phyloP scores from a whole-genome alignment of 1,140 invertebrate genomes.

The Papilio xuthus region DNA sequence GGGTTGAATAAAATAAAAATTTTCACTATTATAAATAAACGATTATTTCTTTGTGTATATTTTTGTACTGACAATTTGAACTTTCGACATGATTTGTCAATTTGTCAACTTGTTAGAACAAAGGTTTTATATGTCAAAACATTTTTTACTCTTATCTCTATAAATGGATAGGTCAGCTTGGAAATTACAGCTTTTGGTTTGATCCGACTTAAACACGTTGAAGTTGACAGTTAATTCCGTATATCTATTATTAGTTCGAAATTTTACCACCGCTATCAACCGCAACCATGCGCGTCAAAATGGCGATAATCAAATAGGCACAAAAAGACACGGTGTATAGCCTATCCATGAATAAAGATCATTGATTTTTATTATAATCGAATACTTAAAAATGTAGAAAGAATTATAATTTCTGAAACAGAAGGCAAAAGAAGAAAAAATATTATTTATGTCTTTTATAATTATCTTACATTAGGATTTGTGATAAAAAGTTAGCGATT shows the following conservation, averaged over 20 bases:
- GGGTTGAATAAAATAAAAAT: not conserved
- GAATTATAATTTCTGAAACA: too few relatives aligned
- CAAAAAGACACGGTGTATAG: too few relatives aligned
- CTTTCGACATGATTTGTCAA: slow-evolving; percentile 32
- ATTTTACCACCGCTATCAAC: too few relatives aligned
- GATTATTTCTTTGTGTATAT: slow-evolving; percentile 26
- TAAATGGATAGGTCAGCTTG: not conserved
- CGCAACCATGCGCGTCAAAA: too few relatives aligned
- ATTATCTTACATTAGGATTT: slow-evolving; percentile 58
- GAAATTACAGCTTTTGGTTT: too few relatives aligned
- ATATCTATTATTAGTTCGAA: too few relatives aligned
- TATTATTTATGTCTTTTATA: slow-evolving; percentile 42
- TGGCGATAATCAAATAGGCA: too few relatives aligned
- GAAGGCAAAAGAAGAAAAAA: not conserved
- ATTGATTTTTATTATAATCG: not conserved
- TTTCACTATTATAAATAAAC: slow-evolving; percentile 24
- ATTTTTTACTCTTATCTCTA: not conserved
- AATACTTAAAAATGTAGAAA: not conserved
- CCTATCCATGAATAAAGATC: too few relatives aligned
- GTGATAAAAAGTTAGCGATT: slow-evolving; percentile 58
- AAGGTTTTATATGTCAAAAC: slow-evolving; percentile 7
- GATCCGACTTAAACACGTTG: too few relatives aligned
- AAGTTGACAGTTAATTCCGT: too few relatives aligned
- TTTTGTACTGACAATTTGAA: slow-evolving; percentile 37
- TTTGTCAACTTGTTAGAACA: slow-evolving; percentile 4